phyloP scores from a whole-genome alignment of 1,140 invertebrate species.

The Drosophila ohnishii region DNA sequence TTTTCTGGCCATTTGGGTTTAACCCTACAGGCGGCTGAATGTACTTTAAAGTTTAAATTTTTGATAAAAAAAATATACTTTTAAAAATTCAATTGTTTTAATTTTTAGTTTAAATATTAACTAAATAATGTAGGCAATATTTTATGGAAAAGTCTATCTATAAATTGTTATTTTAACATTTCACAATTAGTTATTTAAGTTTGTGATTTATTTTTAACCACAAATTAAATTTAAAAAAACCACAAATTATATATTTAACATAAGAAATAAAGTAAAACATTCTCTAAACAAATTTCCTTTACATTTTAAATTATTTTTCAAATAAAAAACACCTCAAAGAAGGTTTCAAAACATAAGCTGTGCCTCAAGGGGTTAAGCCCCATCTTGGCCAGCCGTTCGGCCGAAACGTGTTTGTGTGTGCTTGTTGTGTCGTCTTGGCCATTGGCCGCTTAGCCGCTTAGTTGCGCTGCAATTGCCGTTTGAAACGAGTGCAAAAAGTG shows the following conservation, averaged over 20 bases:
- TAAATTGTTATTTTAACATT: too few species aligned
- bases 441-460: conserved; percentile 19
- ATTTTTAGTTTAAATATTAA: neutral
- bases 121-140: neutral
- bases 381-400: conserved; percentile 14
- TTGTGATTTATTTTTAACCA: too few species aligned
- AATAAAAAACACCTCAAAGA: neutral
- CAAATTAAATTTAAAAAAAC: too few species aligned
- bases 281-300: too few species aligned
- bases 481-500: conserved; percentile 77
- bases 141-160: too few species aligned
- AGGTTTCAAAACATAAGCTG: too few species aligned
- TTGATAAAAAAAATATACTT: too few species aligned
- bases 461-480: conserved; percentile 57
- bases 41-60: too few species aligned
- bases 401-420: conserved; percentile 27
- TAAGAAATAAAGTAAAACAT: neutral
- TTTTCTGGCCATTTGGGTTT: conserved; percentile 13
- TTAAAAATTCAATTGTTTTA: too few species aligned
- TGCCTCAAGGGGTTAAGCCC: conserved; percentile 19
- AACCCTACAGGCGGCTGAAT: neutral
- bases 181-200: too few species aligned
- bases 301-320: neutral
- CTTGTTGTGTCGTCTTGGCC: conserved; percentile 28
- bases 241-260: neutral